Base-by-base conservation (phyloP, 2,888 invertebrate species). In the Lochmaea crataegi region DNA sequence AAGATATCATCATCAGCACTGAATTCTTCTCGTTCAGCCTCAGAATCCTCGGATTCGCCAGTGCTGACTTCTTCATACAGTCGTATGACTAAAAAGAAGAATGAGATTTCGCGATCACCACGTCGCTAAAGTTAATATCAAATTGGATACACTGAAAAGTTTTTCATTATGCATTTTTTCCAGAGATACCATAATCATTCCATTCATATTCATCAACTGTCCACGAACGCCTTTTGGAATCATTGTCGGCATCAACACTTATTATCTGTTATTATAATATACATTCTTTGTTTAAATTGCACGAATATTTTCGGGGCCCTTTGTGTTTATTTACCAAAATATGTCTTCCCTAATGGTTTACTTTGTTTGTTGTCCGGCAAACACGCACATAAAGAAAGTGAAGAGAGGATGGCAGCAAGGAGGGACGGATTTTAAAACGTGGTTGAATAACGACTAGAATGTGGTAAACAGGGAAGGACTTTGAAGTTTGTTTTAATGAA, bases 281-380 rank as follows among this genome's bases (percentile, higher is more conserved):
- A n/a, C 61, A 42, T 18, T 42, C 61, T 63, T 63, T 42, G 42
- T 18, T 18, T 2, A 42, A 63, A 42, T 16, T 18, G 18, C 61
- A 12, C 42, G 61, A 63, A 63, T 63, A 63, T 63, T 63, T 18
- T 63, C 61, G 42, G 7, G 60, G 38, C 32, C 60, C 60, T 38
- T 60, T 60, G 32, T 60, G 68, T 51, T 53, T 61, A 61, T 48
- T 14, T 9, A 68, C 51, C 68, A 68, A 68, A 61, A 69, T 48
- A 63, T 64, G 51, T 41, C 63, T 69, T 64, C 18, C 63, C 69
- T 69, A 69, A 69, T 69, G 69, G 69, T 69, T 69, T 53, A 69
- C 69, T 63, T 64, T 69, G 69, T 69, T 68, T 69, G 53, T 42
- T 69, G 69, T 69, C 69, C 63, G 63, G 42, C 63, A 69, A 69